Conservation (phyloP, 2,113 vertebrate genomes). For the Cairina moschata region DNA sequence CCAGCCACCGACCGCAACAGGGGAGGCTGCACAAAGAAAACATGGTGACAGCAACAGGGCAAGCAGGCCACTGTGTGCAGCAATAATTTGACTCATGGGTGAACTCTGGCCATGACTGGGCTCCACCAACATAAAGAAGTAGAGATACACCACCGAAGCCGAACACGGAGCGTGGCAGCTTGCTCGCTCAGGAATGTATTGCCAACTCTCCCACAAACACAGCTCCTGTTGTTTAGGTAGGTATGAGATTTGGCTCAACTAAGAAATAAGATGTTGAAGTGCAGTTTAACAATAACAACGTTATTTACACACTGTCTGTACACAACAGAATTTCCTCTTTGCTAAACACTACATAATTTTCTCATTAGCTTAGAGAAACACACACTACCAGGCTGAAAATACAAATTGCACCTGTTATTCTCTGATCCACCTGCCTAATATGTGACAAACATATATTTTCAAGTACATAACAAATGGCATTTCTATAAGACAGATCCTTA, state of each 20-base stretch:
- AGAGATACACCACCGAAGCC: neutral
- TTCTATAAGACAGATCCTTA: neutral
- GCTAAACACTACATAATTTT: neutral
- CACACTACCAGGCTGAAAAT: neutral
- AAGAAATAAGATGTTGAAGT: neutral
- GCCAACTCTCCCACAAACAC: neutral
- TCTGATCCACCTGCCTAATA: neutral
- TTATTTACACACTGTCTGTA: neutral
- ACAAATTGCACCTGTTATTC: neutral
- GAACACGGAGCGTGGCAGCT: neutral
- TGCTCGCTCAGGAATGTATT: neutral
- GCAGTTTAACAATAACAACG: neutral
- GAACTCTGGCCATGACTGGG: fast-evolving
- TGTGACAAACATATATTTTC: neutral
- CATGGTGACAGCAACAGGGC: neutral
- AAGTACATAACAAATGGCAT: neutral
- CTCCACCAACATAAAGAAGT: fast-evolving
- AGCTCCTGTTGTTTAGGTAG: neutral
- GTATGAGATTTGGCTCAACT: neutral
- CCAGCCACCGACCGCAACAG: neutral
- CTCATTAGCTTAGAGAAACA: neutral
- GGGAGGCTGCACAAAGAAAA: neutral
- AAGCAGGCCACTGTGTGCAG: no score
- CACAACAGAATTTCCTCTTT: neutral
- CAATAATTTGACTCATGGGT: fast-evolving